Conservation (phyloP, 2,113 vertebrate genomes). For the Girardinichthys multiradiatus region DNA sequence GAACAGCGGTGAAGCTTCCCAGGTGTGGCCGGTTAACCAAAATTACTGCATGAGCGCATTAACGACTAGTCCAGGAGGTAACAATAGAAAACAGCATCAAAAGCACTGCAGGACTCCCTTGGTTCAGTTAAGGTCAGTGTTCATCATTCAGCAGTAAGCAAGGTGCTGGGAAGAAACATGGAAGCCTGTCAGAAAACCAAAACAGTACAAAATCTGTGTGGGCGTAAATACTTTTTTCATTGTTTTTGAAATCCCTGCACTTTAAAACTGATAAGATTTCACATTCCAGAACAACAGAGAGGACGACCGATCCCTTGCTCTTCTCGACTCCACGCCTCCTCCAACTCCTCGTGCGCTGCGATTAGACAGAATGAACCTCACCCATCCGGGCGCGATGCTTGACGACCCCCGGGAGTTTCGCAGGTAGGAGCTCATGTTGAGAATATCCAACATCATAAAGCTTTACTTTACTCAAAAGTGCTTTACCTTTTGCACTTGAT, state of each 20-base stretch:
- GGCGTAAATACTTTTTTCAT: no score
- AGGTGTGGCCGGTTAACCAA: no score
- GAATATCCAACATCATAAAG: no score
- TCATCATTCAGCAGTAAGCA: no score
- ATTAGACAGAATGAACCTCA: conserved; percentile 89
- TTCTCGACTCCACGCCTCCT: conserved; percentile 87
- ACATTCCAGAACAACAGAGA: conserved; percentile 86
- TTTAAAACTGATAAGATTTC: background rate
- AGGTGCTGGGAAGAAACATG: background rate
- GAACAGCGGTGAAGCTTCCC: no score
- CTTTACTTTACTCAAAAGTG: background rate
- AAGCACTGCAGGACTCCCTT: no score
- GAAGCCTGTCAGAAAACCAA: background rate
- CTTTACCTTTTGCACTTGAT: background rate
- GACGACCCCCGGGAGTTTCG: conserved; percentile 88
- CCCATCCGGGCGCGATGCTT: conserved; percentile 85
- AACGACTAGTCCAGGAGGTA: no score
- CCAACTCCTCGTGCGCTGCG: conserved; percentile 88
- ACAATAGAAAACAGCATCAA: no score
- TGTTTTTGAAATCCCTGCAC: no score
- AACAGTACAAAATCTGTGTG: background rate
- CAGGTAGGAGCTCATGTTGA: conserved; percentile 74
- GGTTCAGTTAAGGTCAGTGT: no score
- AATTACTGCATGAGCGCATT: no score
- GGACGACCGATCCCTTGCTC: conserved; percentile 85